Evolutionary conservation across 2,888 invertebrate species (phyloP).

Genomic region (Synergus umbraculus): DNA sequence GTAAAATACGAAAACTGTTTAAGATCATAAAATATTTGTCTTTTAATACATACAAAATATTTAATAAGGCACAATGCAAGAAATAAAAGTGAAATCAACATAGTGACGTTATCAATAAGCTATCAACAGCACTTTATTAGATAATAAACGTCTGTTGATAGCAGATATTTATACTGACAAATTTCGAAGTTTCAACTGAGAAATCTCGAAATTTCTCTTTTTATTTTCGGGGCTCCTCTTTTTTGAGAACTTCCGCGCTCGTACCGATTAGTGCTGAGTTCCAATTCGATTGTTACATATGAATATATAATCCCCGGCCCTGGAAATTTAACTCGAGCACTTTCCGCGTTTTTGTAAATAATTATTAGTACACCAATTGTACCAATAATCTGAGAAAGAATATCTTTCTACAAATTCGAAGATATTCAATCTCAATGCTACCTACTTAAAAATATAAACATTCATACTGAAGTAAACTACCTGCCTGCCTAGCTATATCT

Average conservation of each 20-base stretch:
- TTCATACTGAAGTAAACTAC: background rate
- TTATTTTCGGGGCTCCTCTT: background rate
- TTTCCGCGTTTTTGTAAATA: too few relatives aligned
- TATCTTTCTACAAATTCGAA: background rate
- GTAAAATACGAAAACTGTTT: background rate
- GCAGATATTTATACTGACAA: background rate
- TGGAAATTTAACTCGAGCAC: background rate
- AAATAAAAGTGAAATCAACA: background rate
- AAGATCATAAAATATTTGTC: background rate
- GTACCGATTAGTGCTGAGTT: background rate
- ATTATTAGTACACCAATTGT: background rate
- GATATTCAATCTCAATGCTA: background rate
- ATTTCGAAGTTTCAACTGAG: background rate
- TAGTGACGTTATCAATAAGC: background rate
- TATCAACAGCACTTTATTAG: background rate
- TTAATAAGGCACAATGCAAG: background rate
- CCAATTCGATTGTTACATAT: background rate
- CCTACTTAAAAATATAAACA: background rate
- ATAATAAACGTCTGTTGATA: background rate
- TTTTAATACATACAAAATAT: background rate
- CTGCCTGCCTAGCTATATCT: slow-evolving; percentile 1
- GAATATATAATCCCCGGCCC: background rate
- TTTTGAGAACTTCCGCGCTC: background rate
- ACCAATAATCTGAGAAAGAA: background rate
- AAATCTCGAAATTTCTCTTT: background rate